phyloP scores from a whole-genome alignment of 1,140 invertebrate genomes.

The Calephelis nemesis region DNA sequence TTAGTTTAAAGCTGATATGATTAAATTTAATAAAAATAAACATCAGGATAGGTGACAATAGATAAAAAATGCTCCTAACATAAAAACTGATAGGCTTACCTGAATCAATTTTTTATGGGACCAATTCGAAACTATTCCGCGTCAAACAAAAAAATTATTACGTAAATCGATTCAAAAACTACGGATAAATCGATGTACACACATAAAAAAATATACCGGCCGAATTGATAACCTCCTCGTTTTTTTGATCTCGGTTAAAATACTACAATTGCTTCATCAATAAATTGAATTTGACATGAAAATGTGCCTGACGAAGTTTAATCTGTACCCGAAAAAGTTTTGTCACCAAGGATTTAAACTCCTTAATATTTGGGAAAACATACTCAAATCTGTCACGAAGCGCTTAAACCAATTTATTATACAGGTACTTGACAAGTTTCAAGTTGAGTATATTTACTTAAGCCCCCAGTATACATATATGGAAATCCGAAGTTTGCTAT shows the following conservation, averaged over 20 bases:
- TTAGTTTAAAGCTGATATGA: too few relatives aligned
- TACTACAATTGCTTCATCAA: conserved; percentile 4
- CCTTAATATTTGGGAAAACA: conserved; percentile 75
- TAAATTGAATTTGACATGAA: conserved; percentile 19
- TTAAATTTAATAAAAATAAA: too few relatives aligned
- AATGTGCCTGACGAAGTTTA: conserved; percentile 29
- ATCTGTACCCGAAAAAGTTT: conserved; percentile 59
- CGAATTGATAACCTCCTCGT: too few relatives aligned
- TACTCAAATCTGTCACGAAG: conserved; percentile 73
- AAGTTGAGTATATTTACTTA: conserved; percentile 58
- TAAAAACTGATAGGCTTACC: too few relatives aligned
- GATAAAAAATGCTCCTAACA: too few relatives aligned
- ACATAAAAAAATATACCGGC: too few relatives aligned
- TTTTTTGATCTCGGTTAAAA: not conserved
- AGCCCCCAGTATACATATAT: conserved; percentile 45
- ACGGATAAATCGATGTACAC: too few relatives aligned
- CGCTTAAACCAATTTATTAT: conserved; percentile 76
- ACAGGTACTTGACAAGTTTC: conserved; percentile 62
- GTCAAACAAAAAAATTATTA: too few relatives aligned
- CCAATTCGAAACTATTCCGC: too few relatives aligned
- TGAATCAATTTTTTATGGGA: too few relatives aligned
- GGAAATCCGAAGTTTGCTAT: conserved; percentile 63
- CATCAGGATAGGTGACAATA: too few relatives aligned
- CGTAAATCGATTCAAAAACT: too few relatives aligned
- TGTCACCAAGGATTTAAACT: conserved; percentile 63